These are phyloP conservation scores for Neuroterus valhalla DNA, from an alignment of 1,140 invertebrate species.

Conservation along the genomic window DNA sequence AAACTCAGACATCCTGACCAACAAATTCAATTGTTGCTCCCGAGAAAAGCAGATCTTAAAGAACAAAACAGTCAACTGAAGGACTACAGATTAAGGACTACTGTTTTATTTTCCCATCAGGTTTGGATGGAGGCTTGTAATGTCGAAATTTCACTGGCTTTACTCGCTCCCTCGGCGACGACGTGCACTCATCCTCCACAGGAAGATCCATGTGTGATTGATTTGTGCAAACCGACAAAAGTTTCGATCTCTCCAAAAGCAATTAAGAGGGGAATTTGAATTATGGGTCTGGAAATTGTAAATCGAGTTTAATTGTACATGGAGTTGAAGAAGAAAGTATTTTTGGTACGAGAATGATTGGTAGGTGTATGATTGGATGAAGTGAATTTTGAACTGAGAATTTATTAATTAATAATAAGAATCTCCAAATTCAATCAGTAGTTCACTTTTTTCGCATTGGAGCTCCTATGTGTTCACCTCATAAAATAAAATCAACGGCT, in stretches of 20 bases:
- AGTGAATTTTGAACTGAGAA: no score
- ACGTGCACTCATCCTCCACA: conserved; percentile 72
- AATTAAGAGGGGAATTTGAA: conserved; percentile 87
- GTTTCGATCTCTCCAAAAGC: conserved; percentile 92
- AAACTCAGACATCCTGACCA: conserved; percentile 95
- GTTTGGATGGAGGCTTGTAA: conserved; percentile 93
- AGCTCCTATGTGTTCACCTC: no score
- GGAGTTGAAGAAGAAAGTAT: no score
- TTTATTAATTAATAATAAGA: no score
- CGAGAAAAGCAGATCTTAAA: conserved; percentile 82
- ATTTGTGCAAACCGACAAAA: conserved; percentile 92
- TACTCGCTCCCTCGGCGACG: conserved; percentile 83
- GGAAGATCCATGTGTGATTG: conserved; percentile 82
- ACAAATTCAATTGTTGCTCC: conserved; percentile 87
- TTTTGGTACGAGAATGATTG: no score
- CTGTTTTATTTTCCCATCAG: conserved; percentile 91
- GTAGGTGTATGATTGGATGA: no score
- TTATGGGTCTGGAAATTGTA: neutral
- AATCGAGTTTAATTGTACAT: no score
- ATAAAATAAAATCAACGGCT: no score
- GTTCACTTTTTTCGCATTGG: no score
- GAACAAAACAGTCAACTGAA: conserved; percentile 70
- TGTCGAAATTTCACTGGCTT: conserved; percentile 89
- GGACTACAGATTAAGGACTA: conserved; percentile 88
- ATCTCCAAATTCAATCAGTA: no score